These are phyloP conservation scores for Drosophila barbarae DNA, from an alignment of 2,888 invertebrate genomes.

Conservation along the genomic window DNA sequence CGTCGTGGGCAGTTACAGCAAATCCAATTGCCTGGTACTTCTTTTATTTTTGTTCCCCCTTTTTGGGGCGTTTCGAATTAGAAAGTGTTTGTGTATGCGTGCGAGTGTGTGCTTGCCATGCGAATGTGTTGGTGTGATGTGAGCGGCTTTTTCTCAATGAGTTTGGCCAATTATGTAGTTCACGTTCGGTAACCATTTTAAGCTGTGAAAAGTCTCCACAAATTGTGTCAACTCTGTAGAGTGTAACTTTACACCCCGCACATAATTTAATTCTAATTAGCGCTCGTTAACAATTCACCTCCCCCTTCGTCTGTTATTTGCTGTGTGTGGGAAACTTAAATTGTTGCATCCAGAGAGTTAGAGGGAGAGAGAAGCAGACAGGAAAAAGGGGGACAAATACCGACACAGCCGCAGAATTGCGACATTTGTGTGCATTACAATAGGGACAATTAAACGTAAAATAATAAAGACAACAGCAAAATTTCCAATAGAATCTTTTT, in stretches of 20 bases:
- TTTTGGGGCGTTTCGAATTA: constrained; percentile 51
- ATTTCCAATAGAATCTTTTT: background rate
- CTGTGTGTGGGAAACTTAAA: constrained; percentile 66
- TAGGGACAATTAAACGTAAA: constrained; percentile 8
- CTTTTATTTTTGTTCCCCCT: constrained; percentile 39
- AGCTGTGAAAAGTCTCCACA: constrained; percentile 22
- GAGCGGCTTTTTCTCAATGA: constrained; percentile 36
- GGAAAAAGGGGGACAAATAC: constrained; percentile 48
- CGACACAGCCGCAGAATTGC: constrained; percentile 17
- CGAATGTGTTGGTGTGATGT: constrained; percentile 7
- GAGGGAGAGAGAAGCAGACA: constrained; percentile 3
- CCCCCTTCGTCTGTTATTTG: constrained; percentile 26
- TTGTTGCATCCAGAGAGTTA: constrained; percentile 53
- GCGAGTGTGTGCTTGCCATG: constrained; percentile 3
- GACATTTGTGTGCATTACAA: background rate
- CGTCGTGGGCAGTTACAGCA: constrained; percentile 47
- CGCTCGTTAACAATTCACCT: constrained; percentile 29
- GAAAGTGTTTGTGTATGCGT: constrained; percentile 46
- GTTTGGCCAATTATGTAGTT: constrained; percentile 25
- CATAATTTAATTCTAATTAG: constrained; percentile 52
- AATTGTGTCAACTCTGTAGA: constrained; percentile 24
- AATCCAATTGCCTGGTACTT: constrained; percentile 56
- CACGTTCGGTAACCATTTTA: constrained; percentile 22
- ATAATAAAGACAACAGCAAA: background rate
- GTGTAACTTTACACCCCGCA: constrained; percentile 11